Base-by-base conservation (phyloP, 2,888 invertebrate species). In the Drosophila colorata region DNA sequence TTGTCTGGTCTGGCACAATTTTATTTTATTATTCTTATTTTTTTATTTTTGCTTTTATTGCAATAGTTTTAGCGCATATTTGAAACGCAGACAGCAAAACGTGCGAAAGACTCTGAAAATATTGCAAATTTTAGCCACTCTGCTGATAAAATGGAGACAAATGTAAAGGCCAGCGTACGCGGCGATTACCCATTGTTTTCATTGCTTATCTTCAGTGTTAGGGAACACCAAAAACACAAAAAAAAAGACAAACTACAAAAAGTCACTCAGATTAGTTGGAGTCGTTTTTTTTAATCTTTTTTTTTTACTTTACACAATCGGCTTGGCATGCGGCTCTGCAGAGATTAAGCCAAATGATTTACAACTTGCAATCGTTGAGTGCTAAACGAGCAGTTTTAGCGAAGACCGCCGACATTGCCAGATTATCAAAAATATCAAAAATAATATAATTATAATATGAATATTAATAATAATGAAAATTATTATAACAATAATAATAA, bases 31-130 rank as follows among this genome's bases (percentile, higher is more conserved):
- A 7, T 37, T 14, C 4, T 7, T 37, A n/a, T 18, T 33, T 43
- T 38, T 43, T 60, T 55, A 33, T 58, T 35, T 44, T 25, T 38
- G n/a, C 13, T 70, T 58, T 67, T 66, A 51, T 74, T 81, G 87
- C 65, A 80, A 52, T 60, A 48, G 65, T 78, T 70, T 66, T 47
- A 63, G 55, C 60, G 57, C 37, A 65, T 44, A 44, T 53, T 70
- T 57, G 47, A 44, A 64, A 53, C 61, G 47, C 72, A 78, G 72
- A 88, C 83, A 78, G 47, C 83, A 7, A 78, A 88, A 84, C 83
- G 83, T 84, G 83, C 74, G 87, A 80, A 77, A 69, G 52, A 66
- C 71, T 60, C 65, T 68, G 43, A 71, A 64, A 57, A 23, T 16
- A 55, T 40, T 43, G 55, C 48, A 46, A 61, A 16, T 33, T 38